phyloP scores from a whole-genome alignment of 2,888 invertebrate species.

The Disparrhopalites patrizii region DNA sequence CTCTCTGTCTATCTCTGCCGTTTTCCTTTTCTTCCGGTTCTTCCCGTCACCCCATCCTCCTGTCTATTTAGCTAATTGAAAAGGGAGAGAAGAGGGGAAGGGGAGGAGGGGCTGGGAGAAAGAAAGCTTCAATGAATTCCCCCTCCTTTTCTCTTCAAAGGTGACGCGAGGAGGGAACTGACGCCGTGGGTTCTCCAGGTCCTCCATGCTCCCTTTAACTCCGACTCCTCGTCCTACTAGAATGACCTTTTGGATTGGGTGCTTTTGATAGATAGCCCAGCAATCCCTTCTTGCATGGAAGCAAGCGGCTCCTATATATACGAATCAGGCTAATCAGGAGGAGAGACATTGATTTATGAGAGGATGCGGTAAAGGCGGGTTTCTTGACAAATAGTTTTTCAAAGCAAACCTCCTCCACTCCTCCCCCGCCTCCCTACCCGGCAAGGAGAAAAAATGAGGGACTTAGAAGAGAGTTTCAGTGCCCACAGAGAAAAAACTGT shows the following conservation, averaged over 20 bases:
- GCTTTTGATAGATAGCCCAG: conserved; percentile 21
- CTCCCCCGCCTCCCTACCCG: too few relatives aligned
- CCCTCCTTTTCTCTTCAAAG: too few relatives aligned
- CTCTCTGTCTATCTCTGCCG: neutral
- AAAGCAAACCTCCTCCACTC: neutral
- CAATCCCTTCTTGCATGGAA: conserved; percentile 17
- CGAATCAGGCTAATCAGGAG: conserved; percentile 22
- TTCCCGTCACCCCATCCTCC: neutral
- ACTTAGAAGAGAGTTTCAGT: too few relatives aligned
- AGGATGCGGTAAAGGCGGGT: conserved; percentile 17
- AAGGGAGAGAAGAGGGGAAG: neutral
- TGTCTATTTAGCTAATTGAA: neutral
- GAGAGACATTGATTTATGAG: conserved; percentile 21
- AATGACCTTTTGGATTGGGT: conserved; percentile 22
- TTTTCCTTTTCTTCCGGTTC: neutral
- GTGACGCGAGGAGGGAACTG: neutral
- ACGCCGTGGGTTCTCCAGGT: neutral
- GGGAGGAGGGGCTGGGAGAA: neutral
- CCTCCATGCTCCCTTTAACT: neutral
- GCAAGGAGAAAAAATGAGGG: too few relatives aligned
- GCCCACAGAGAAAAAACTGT: too few relatives aligned
- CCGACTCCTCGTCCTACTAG: neutral
- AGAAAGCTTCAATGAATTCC: too few relatives aligned
- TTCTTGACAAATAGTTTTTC: conserved; percentile 21
- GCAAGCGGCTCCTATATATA: neutral